Conservation (phyloP, 2,888 invertebrate species). For the Leptopilina myrica region DNA sequence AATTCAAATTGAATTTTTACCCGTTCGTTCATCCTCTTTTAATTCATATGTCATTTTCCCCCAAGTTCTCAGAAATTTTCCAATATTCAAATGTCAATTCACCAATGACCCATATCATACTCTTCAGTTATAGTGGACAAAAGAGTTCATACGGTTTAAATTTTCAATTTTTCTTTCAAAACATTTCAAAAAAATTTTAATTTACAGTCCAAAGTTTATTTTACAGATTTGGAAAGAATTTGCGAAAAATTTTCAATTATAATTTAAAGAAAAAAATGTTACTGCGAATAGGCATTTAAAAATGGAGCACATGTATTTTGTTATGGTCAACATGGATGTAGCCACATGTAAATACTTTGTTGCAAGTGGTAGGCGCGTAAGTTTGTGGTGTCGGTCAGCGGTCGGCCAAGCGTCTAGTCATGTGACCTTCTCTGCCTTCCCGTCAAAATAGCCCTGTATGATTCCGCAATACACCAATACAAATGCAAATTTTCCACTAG, state of each 20-base stretch:
- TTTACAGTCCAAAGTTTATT: no score
- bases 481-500: constrained; percentile 24
- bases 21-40: no score
- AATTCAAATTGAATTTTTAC: no score
- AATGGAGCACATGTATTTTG: constrained; percentile 28
- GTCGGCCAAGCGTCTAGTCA: constrained; percentile 79
- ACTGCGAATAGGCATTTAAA: neutral
- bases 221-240: neutral
- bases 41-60: no score
- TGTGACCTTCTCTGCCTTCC: constrained; percentile 91
- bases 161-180: no score
- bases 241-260: neutral
- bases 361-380: constrained; percentile 48
- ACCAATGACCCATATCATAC: no score
- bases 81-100: no score
- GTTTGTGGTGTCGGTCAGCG: constrained; percentile 56
- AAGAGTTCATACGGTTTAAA: no score
- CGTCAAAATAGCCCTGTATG: constrained; percentile 84
- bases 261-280: no score
- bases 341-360: constrained; percentile 16
- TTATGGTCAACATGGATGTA: constrained; percentile 25
- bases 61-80: no score
- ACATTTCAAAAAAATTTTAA: no score
- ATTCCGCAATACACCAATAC: constrained; percentile 52
- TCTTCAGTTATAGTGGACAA: no score